Conservation (phyloP, 2,888 invertebrate genomes). For the Urechis unicinctus region DNA sequence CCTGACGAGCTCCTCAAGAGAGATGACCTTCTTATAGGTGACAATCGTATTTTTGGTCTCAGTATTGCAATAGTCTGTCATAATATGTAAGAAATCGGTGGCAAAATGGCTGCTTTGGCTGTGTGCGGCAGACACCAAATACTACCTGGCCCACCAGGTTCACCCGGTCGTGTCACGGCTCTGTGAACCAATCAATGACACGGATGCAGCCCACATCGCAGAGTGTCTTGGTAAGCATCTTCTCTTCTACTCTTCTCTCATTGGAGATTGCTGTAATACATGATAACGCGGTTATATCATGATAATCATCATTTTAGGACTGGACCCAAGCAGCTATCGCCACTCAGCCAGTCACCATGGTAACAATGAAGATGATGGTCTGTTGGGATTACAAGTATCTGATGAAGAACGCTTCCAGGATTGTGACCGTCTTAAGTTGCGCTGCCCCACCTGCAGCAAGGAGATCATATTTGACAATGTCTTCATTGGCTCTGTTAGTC, state of each 20-base stretch:
- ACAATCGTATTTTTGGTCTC: constrained; percentile 7
- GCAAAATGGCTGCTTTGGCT: neutral
- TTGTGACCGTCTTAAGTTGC: constrained; percentile 61
- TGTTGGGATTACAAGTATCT: constrained; percentile 34
- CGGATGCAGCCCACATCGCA: constrained; percentile 83
- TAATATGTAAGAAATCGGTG: too few relatives aligned
- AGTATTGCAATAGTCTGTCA: neutral
- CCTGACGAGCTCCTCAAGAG: constrained; percentile 65
- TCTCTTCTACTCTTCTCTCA: neutral
- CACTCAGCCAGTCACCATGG: constrained; percentile 34
- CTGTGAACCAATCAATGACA: constrained; percentile 91
- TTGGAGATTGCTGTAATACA: neutral
- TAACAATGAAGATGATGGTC: constrained; percentile 40
- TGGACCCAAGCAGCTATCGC: constrained; percentile 53
- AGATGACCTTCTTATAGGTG: constrained; percentile 52
- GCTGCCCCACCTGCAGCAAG: constrained; percentile 48
- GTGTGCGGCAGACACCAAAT: constrained; percentile 63
- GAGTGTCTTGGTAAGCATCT: constrained; percentile 67
- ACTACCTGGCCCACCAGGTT: constrained; percentile 90
- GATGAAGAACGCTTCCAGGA: constrained; percentile 57
- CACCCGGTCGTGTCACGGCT: constrained; percentile 93
- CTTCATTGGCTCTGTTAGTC: constrained; percentile 34
- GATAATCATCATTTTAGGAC: constrained; percentile 22
- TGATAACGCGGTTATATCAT: neutral
- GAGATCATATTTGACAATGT: constrained; percentile 50